Conservation (phyloP, 2,113 vertebrate genomes). For the Athene noctua region DNA sequence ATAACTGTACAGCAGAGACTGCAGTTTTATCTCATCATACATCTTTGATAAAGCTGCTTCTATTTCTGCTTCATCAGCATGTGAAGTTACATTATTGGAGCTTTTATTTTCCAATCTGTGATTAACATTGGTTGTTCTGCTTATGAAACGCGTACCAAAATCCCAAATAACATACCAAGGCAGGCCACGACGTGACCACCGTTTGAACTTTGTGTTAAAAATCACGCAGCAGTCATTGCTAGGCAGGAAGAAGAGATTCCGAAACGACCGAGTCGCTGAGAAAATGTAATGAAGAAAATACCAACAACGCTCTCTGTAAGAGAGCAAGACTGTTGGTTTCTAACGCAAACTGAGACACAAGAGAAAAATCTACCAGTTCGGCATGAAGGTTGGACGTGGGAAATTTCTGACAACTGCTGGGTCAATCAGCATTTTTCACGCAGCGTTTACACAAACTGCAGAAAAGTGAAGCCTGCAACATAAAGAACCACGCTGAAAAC, state of each 20-base stretch:
- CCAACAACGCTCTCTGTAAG: not conserved
- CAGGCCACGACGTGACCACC: slow-evolving; percentile 58
- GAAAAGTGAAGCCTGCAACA: not conserved
- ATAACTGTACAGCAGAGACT: slow-evolving; percentile 84
- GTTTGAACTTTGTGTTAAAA: slow-evolving; percentile 67
- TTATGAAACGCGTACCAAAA: slow-evolving; percentile 57
- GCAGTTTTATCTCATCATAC: slow-evolving; percentile 81
- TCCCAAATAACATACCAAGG: not conserved
- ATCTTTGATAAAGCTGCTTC: slow-evolving; percentile 80
- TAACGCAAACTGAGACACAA: not conserved
- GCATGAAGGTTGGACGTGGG: not conserved
- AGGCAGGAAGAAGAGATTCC: not conserved
- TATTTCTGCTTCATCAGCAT: slow-evolving; percentile 83
- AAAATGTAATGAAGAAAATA: slow-evolving; percentile 62
- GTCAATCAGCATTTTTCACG: not conserved
- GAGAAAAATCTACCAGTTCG: not conserved
- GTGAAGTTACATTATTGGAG: slow-evolving; percentile 77
- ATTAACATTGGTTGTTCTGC: slow-evolving; percentile 72
- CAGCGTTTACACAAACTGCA: not conserved
- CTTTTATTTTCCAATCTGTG: slow-evolving; percentile 77
- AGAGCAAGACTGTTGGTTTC: not conserved
- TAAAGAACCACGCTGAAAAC: slow-evolving; percentile 23
- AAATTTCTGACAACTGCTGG: not conserved
- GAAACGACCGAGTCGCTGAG: not conserved
- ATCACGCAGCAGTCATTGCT: not conserved